Base-by-base conservation (phyloP, 2,113 vertebrate genomes). In the Lichenostomus cassidix region DNA sequence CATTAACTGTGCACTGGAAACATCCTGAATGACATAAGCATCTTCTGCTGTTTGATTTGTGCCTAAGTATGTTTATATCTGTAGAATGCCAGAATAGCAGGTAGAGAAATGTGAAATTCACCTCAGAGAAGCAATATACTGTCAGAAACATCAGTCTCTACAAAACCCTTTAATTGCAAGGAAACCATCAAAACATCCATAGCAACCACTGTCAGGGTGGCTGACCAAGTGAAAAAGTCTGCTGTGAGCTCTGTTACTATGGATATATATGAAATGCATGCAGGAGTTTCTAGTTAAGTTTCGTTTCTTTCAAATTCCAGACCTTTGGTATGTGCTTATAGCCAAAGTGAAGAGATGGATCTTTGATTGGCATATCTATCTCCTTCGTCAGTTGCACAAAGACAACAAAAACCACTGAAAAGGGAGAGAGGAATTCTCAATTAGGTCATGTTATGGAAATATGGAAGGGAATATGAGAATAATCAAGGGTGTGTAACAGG, bases 241-340 rank as follows among this genome's bases (percentile, higher is more conserved):
- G 31, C 80, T 90, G 60, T 95, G 92, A 96, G 86, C 80, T 94
- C 95, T 92, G 95, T 97, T 98, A 96, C 91, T 97, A 92, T 92
- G 91, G 82, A 56, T 97, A 93, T 96, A 63, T 85, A 56, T 15
- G 88, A 96, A 96, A 95, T 75, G 74, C 71, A 90, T 60, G 59
- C 74, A 67, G 46, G 75, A 74, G 14, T 89, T 94, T 39, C 37
- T 31, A 31, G 76, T 79, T 58, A 94, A 89, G 47, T 80, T 95
- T 80, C 2, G 71, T 69, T 89, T 94, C 71, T 94, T 83, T 83
- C 23, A 87, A 53, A 69, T 89, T 78, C 12, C 58, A 79, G 58
- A 87, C 41, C 59, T 60, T 78, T 68, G 84, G 41, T 77, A 42
- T 77, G 55, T 89, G 44, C 10, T 77, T 67, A 35, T 27, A 41